Evolutionary conservation across 2,888 invertebrate species (phyloP).

Genomic region (Drosophila rubida): DNA sequence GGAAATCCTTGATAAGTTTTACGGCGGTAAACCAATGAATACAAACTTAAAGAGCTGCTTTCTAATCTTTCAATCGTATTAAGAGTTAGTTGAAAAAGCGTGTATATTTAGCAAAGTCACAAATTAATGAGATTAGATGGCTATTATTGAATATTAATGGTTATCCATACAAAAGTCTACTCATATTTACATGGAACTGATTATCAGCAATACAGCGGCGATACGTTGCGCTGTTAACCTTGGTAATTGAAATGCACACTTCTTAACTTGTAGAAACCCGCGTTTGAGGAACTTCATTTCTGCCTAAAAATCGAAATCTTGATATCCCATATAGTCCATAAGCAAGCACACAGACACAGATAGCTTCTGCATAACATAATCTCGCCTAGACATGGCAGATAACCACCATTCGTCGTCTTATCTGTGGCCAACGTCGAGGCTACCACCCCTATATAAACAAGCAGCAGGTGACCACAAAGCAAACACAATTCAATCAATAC

Average conservation of each 20-base stretch:
- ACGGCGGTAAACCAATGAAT: too few relatives aligned
- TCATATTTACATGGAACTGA: conserved; percentile 11
- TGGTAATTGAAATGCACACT: background rate
- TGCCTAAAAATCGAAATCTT: conserved; percentile 1
- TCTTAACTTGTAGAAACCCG: background rate
- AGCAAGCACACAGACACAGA: background rate
- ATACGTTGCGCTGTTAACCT: background rate
- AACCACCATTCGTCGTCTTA: conserved; percentile 9
- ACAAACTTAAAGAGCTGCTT: too few relatives aligned
- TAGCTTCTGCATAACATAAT: background rate
- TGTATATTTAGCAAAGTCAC: background rate
- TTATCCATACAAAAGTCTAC: background rate
- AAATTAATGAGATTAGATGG: background rate
- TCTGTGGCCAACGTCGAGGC: background rate
- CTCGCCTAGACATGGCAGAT: background rate
- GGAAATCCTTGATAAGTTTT: too few relatives aligned
- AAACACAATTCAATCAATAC: conserved; percentile 21
- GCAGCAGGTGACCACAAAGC: background rate
- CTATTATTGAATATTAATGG: background rate
- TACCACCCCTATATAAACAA: conserved; percentile 19
- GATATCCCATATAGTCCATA: conserved; percentile 3
- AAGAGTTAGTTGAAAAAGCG: too few relatives aligned
- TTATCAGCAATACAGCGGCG: background rate
- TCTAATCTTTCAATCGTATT: too few relatives aligned
- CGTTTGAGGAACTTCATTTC: background rate